Base-by-base conservation (phyloP, 2,888 invertebrate genomes). In the Pelosia muscerda region DNA sequence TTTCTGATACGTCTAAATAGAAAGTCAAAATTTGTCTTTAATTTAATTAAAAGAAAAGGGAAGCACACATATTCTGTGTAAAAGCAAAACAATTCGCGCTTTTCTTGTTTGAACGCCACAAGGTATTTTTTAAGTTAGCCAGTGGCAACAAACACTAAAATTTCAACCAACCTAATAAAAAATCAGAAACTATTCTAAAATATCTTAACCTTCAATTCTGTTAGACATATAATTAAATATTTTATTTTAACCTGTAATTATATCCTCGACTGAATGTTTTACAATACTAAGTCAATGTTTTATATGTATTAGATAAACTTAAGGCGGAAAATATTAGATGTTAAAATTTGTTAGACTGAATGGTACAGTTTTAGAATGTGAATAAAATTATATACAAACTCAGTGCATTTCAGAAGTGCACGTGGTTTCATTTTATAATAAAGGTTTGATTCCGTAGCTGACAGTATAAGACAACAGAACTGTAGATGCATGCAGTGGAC, bases 261-360 rank as follows among this genome's bases (percentile, higher is more conserved):
- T 49, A 69, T 64, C 65, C 75, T 77, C 64, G 79, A 80, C 79
- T 80, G 79, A 80, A 54, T 72, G 78, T 75, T 73, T n/a, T 65
- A 67, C 34, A 71, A 63, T 23, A 61, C 23, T 68, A 70, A 75
- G 79, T 80, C 79, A 81, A 80, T 80, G 72, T 80, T 80, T 80
- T 81, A 77, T 80, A 79, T 74, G 56, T 77, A 71, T 78, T 78
- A 78, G 81, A 63, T 71, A 15, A 66, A 68, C 23, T 22, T 54
- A 15, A 55, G 11, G 25, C 9, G 26, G 6, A 54, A 31, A 34
- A 8, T 60, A 60, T 65, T 63, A 15, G 9, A 34, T 69, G 70
- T 74, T 79, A 66, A 64, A 69, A 65, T 64, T 68, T 75, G 60
- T 67, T 81, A 69, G 74, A 79, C 65, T 73, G 77, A 72, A 62